Percentiles rank a stretch among this genome's conserved stretches.
Evolutionary conservation across 2,113 vertebrate genomes (phyloP).

Genomic region (Motacilla tschutschensis): DNA sequence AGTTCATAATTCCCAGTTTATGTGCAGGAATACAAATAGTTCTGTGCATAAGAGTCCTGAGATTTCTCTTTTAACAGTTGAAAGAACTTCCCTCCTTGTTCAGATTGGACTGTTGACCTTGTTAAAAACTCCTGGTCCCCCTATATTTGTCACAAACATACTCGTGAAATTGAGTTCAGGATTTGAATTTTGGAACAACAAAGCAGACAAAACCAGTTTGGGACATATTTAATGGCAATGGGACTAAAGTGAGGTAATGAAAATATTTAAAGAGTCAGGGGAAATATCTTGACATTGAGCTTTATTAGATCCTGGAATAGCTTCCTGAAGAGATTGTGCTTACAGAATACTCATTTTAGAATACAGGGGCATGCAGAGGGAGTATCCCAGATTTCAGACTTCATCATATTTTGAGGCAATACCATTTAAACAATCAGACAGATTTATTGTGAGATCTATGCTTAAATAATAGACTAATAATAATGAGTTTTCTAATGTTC

Average conservation of each 20-base stretch:
- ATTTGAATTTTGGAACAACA: constrained; percentile 23
- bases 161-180: not conserved
- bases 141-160: not conserved
- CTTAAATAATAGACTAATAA: not conserved
- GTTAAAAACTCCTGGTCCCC: not conserved
- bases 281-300: constrained; percentile 7
- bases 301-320: constrained; percentile 52
- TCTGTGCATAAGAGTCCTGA: not conserved
- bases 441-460: not conserved
- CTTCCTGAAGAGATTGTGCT: constrained; percentile 20
- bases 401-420: not conserved
- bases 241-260: constrained; percentile 36
- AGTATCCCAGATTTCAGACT: not conserved
- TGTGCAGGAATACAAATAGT: not conserved
- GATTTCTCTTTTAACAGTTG: not conserved
- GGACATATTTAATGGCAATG: not conserved
- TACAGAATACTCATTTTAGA: not conserved
- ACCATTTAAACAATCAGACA: not conserved
- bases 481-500: not conserved
- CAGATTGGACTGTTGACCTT: not conserved
- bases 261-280: constrained; percentile 1
- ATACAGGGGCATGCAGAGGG: not conserved
- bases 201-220: not conserved
- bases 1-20: not conserved
- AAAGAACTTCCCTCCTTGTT: not conserved